Evolutionary conservation across 2,113 vertebrate species (phyloP).

Genomic region (Pristiophorus japonicus): DNA sequence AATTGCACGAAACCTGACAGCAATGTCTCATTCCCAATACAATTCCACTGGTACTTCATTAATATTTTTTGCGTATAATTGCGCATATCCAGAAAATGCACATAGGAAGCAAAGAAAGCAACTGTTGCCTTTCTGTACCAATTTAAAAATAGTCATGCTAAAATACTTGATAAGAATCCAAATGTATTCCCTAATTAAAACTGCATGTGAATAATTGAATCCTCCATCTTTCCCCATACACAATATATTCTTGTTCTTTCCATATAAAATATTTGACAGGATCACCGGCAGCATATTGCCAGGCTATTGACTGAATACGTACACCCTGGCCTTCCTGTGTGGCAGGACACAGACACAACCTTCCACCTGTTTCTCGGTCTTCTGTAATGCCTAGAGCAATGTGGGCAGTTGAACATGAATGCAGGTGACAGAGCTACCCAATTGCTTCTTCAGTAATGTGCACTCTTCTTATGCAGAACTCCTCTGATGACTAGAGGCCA

Average conservation of each 20-base stretch:
- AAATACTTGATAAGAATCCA: neutral
- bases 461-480: neutral
- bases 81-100: neutral
- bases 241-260: neutral
- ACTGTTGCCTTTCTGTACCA: neutral
- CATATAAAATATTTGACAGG: neutral
- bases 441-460: neutral
- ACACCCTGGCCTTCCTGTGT: neutral
- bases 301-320: neutral
- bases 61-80: neutral
- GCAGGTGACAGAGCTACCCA: neutral
- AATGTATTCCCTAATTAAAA: neutral
- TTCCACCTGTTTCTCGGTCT: neutral
- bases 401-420: neutral
- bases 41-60: neutral
- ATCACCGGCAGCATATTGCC: neutral
- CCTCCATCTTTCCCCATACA: neutral
- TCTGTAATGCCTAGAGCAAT: neutral
- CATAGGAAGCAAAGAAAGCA: neutral
- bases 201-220: neutral
- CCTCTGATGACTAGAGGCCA: no score
- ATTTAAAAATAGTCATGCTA: neutral
- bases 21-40: neutral
- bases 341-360: neutral
- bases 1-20: constrained; percentile 10